A percentile compares a stretch with the other conserved stretches of the same genome.
These are phyloP conservation scores for Epistrophella euchroma DNA, from an alignment of 2,888 invertebrate species.

Conservation along the genomic window DNA sequence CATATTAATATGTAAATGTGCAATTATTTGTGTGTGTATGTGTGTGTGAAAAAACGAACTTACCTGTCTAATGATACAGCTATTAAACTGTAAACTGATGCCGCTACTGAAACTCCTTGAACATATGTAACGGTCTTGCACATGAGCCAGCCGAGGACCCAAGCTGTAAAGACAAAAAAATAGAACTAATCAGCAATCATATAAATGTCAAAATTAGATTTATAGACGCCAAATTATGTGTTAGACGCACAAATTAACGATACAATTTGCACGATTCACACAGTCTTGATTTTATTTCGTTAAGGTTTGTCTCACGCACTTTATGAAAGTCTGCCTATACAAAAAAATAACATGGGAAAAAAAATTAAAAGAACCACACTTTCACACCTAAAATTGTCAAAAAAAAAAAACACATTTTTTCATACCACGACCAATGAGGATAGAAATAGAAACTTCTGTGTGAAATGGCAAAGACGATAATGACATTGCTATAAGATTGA, in stretches of 20 bases:
- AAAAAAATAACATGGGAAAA: constrained; percentile 30
- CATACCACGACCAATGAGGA: not conserved
- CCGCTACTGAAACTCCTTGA: constrained; percentile 97
- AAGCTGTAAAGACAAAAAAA: constrained; percentile 87
- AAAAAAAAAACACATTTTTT: constrained; percentile 6
- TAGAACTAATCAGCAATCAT: constrained; percentile 67
- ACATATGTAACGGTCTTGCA: constrained; percentile 98
- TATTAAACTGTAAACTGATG: constrained; percentile 97
- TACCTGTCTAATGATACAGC: constrained; percentile 97
- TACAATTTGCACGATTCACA: constrained; percentile 42
- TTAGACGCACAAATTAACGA: constrained; percentile 28
- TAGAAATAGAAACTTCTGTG: not conserved
- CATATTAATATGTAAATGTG: not conserved
- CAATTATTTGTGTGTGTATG: constrained; percentile 23
- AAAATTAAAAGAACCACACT: constrained; percentile 37
- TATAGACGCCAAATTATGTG: constrained; percentile 38
- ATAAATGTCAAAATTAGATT: constrained; percentile 29
- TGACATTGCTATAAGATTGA: not conserved
- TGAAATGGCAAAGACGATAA: constrained; percentile 12
- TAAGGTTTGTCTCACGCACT: constrained; percentile 33
- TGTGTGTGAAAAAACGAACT: constrained; percentile 80
- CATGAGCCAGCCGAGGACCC: constrained; percentile 97
- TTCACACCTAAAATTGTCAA: not conserved
- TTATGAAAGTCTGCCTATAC: not conserved
- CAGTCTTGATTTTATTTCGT: constrained; percentile 32